Base-by-base conservation (phyloP, 2,113 vertebrate species). In the Mirza zaza region DNA sequence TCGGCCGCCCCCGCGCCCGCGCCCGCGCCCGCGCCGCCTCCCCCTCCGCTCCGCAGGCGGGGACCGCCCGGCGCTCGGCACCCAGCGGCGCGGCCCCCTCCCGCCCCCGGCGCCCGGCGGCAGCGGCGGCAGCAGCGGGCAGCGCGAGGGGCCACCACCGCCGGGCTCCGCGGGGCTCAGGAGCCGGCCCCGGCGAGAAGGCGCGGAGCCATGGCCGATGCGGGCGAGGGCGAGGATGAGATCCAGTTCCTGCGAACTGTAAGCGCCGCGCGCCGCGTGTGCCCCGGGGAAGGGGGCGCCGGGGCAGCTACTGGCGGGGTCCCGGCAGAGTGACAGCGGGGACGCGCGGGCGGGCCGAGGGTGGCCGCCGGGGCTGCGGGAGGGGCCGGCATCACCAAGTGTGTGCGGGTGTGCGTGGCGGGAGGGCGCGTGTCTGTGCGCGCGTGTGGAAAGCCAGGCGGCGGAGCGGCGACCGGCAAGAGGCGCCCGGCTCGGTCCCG, bases 211-310 rank as follows among this genome's bases (percentile, higher is more conserved):
- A 99, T 99, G 99, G 99, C 99, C 84, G 99, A 99, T 87, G 98
- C 97, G 98, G 99, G 98, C 96, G 99, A 99, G 88, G 99, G 99
- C 93, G 99, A 99, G 97, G 99, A 99, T 87, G 99, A 99, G 97
- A 99, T 99, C 97, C 99, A 99, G 98, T 99, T 99, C 98, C 98
- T 99, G 97, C 98, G 99, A 81, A 99, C 99, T 94, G 99, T 99
- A 98, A 99, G 99, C 98, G 89, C 77, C 61, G 77, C 63, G 80
- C 55, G 45, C 11, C 50, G n/a, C 73, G 48, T 0, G 42, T 13
- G 10, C 55, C 32, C 55, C 29, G 42, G 90, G 76, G 52, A 23
- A 36, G 15, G 76, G 83, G 87, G 32, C 36, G 27, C 80, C 32
- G 13, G 89, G 88, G 79, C 48, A 6, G 3, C 77, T 14, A 1